Evolutionary conservation across 1,140 invertebrate genomes (phyloP), one percentile per base, ranked within the genome.

Genomic region (Drosophila sp.): DNA sequence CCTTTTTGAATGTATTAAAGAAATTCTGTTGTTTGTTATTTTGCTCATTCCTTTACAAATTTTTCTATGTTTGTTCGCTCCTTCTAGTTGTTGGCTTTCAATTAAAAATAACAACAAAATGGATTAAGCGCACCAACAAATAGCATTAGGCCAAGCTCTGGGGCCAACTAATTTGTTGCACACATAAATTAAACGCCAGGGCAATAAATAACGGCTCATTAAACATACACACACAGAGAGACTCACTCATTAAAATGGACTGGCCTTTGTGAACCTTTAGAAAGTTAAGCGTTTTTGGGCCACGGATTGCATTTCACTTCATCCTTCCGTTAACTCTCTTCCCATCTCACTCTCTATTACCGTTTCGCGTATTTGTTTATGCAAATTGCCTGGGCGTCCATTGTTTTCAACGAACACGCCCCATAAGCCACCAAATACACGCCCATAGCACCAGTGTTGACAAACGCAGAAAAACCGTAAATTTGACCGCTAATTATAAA

Each of bases 161-260:
- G 65, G 68, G 66, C 76, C 61, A 63, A 79, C 82, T 86, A 87
- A 87, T 86, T 86, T 87, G 82, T 87, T 87, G 83, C 63, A 76
- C 63, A 82, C 79, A 87, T 87, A 87, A 89, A 87, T 87, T 87
- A 83, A 87, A 77, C 69, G 72, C 60, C 76, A 69, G 74, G 84
- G 66, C 76, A 87, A 89, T 87, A 87, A 87, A 87, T 87, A 87
- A 83, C 62, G 83, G 76, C 84, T 87, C 84, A 87, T 89, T 87
- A 87, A 83, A 71, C 83, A 65, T 55, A 40, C 47, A 64, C 66
- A 67, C 11, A 57, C 17, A 57, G 33, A 57, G 7, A 60, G 11
- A 25, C 44, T 61, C 11, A 58, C 25, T 64, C 76, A 83, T 83
- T 74, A 70, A 73, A 84, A 80, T 68, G 44, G 66, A 85, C 77